Percentiles rank a stretch among this genome's conserved stretches.
phyloP scores from a whole-genome alignment of 2,797 vertebrate genomes.

The Leuciscus waleckii region DNA sequence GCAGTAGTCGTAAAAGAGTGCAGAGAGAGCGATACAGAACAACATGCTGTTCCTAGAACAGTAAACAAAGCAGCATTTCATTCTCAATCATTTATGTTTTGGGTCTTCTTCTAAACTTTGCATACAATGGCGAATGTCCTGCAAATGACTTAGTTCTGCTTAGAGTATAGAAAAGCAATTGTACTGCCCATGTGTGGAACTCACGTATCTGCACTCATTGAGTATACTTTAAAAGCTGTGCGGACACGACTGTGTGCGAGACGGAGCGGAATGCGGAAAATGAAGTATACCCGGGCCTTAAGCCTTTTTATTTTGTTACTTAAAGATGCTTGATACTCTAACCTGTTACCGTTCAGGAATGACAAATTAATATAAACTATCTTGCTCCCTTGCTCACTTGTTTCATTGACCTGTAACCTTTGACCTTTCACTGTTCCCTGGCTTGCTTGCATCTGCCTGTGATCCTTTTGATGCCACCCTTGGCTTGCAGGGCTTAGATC shows the following conservation, averaged over 20 bases:
- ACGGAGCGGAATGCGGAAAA: neutral
- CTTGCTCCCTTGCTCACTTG: conserved; percentile 53
- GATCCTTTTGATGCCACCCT: conserved; percentile 81
- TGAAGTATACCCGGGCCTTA: conserved; percentile 6
- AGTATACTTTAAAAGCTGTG: neutral
- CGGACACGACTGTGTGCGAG: neutral
- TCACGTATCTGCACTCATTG: neutral
- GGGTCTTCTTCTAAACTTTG: too few species aligned
- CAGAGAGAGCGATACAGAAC: too few species aligned
- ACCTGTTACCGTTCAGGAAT: conserved; percentile 38
- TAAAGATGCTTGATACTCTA: conserved; percentile 38
- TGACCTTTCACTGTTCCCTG: conserved; percentile 81
- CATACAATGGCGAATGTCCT: neutral
- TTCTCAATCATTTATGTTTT: neutral
- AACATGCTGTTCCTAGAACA: too few species aligned
- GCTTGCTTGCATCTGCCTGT: conserved; percentile 70
- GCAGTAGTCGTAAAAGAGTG: too few species aligned
- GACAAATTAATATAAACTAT: conserved; percentile 67
- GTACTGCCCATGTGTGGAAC: neutral
- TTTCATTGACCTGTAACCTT: conserved; percentile 65
- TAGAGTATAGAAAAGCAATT: neutral
- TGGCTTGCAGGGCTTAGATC: conserved; percentile 94
- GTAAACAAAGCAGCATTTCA: too few species aligned
- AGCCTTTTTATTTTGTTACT: conserved; percentile 64
- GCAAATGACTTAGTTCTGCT: neutral